A percentile compares a stretch with the other conserved stretches of the same genome.
Conservation (phyloP, 2,888 invertebrate species). For the Cheilosia scutellata region DNA sequence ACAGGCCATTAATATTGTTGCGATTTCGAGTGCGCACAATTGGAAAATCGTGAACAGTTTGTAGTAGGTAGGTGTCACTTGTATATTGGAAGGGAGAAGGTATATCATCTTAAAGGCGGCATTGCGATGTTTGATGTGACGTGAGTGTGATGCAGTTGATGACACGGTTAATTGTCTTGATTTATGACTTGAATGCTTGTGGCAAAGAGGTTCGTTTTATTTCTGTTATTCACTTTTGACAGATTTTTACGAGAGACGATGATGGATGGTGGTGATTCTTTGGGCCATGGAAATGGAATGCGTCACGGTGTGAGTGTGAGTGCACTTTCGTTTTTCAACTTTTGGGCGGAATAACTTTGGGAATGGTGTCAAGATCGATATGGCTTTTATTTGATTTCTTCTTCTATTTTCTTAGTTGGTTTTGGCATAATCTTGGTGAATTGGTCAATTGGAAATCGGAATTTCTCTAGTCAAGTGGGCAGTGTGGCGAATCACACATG, state of each 20-base stretch:
- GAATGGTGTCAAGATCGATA: conserved; percentile 56
- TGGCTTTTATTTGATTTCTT: conserved; percentile 18
- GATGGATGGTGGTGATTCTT: conserved; percentile 53
- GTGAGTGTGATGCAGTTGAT: conserved; percentile 46
- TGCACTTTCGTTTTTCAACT: conserved; percentile 62
- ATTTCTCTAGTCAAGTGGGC: neutral
- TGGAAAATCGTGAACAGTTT: conserved; percentile 9
- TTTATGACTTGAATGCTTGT: conserved; percentile 52
- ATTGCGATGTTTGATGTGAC: conserved; percentile 49
- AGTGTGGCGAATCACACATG: too few relatives aligned
- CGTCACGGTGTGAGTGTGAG: too few relatives aligned
- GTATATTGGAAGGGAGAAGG: conserved; percentile 5
- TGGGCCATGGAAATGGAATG: neutral
- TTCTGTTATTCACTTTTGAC: conserved; percentile 30
- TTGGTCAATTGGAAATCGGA: neutral
- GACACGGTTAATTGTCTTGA: conserved; percentile 66
- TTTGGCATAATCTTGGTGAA: neutral
- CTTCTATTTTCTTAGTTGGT: neutral
- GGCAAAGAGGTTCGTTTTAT: conserved; percentile 28
- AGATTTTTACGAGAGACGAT: conserved; percentile 21
- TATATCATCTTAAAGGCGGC: conserved; percentile 16
- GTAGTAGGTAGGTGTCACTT: conserved; percentile 56
- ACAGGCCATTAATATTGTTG: conserved; percentile 51
- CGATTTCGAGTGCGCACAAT: conserved; percentile 23
- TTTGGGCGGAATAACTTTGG: neutral